Base-by-base conservation (phyloP, 1,140 invertebrate species). In the Drosophila littoralis region DNA sequence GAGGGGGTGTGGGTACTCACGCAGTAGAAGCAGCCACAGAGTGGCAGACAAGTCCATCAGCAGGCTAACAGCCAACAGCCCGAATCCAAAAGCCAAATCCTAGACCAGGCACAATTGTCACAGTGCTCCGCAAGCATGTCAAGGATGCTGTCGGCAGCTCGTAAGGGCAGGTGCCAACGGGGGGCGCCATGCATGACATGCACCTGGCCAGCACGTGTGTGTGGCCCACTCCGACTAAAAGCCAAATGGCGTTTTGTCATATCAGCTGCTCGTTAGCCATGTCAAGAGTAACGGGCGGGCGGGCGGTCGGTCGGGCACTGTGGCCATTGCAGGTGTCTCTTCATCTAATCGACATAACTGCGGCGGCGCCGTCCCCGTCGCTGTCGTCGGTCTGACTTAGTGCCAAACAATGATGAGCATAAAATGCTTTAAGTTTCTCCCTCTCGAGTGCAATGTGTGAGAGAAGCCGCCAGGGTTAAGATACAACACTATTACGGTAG, bases 221-320 rank as follows among this genome's bases (percentile, higher is more conserved):
- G 22, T 40, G 50, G 43, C 42, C 42, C 59, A 52, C 63, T 65
- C 61, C 33, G 76, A 73, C 82, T 79, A 79, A 86, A 86, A 89
- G 79, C 83, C 79, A 88, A 88, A 88, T 83, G 83, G 68, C 80
- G 69, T 76, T 82, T 88, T 74, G 80, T 79, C 84, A 81, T 76
- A 88, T 88, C 83, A 89, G 83, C 67, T 79, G 79, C 83, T 88
- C 83, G 84, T 88, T 88, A 88, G 73, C 59, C 59, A 75, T 40
- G 58, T 71, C 58, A 75, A 46, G 54, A 64, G 66, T 52, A 73
- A 17, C 10, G 42, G 1, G 42, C 28, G 10, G 35, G 17, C 10
- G 43, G 35, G 13, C 12, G 50, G 7, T 7, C 5, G 5, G 15
- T 28, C 22, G 22, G 28, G 51, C 64, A 54, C 38, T 66, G 61